A percentile compares a stretch with the other conserved stretches of the same genome.
Conservation (phyloP, 2,888 invertebrate species). For the Trichogramma dendrolimi region DNA sequence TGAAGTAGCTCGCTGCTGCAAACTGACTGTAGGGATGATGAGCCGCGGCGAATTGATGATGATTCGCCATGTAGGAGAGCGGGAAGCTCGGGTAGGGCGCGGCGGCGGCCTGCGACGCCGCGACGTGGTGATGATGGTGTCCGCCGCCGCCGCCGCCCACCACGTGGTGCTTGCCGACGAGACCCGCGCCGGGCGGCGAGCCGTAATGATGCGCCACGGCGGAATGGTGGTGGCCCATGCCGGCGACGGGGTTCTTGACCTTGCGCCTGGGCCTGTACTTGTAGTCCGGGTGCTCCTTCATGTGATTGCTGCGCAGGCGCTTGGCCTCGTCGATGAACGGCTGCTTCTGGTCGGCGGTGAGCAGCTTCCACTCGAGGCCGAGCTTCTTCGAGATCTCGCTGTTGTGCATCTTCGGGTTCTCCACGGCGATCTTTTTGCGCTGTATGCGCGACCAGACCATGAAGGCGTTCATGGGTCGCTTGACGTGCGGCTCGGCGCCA, state of each 20-base stretch:
- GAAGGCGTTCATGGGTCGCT: slow-evolving; percentile 96
- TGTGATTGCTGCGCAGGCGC: slow-evolving; percentile 77
- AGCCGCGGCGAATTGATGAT: slow-evolving; percentile 54
- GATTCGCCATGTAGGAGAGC: slow-evolving; percentile 61
- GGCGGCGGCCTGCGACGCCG: slow-evolving; percentile 28
- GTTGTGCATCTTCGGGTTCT: slow-evolving; percentile 91
- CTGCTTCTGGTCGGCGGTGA: slow-evolving; percentile 81
- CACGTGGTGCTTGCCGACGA: no score
- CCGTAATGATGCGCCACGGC: no score
- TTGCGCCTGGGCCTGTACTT: slow-evolving; percentile 84
- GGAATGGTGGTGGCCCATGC: slow-evolving; percentile 13
- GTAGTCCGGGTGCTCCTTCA: slow-evolving; percentile 89
- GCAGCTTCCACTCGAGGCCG: slow-evolving; percentile 89
- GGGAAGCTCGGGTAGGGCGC: slow-evolving; percentile 62
- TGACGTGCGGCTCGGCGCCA: slow-evolving; percentile 73
- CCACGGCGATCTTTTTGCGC: slow-evolving; percentile 85
- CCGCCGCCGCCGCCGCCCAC: no score
- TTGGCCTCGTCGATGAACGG: slow-evolving; percentile 96
- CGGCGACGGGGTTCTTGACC: slow-evolving; percentile 66
- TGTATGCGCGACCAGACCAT: slow-evolving; percentile 96
- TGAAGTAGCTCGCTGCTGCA: slow-evolving; percentile 67
- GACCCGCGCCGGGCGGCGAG: no score
- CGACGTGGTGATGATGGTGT: neutral
- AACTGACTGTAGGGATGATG: slow-evolving; percentile 60
- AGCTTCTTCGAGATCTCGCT: slow-evolving; percentile 86